These are phyloP conservation scores for Caerostris darwini DNA, from an alignment of 1,140 invertebrate genomes.

Conservation along the genomic window DNA sequence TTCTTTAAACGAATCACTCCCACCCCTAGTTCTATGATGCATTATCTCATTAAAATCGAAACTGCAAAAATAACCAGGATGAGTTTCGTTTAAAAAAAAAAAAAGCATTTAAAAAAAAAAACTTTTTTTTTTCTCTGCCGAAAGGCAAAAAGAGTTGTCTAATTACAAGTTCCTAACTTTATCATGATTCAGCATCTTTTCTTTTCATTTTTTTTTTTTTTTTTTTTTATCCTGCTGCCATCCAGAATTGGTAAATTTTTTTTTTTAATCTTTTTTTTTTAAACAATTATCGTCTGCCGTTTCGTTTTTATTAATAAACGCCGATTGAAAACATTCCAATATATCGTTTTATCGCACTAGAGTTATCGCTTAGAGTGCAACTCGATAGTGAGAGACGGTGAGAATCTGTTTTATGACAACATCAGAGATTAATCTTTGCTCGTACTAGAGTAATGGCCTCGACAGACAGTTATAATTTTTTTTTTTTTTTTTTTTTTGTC, in stretches of 20 bases:
- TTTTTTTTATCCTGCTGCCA: not conserved
- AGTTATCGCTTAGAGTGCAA: conserved; percentile 64
- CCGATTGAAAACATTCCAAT: conserved; percentile 73
- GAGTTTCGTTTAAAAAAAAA: conserved; percentile 8
- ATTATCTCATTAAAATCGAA: conserved; percentile 77
- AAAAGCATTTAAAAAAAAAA: not conserved
- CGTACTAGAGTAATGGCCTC: conserved; percentile 1
- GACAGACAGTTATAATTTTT: not conserved
- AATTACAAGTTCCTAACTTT: conserved; percentile 72
- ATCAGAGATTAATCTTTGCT: conserved; percentile 65
- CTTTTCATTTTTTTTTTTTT: not conserved
- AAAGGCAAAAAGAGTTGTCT: conserved; percentile 63
- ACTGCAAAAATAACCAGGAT: conserved; percentile 29
- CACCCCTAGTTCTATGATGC: conserved; percentile 50
- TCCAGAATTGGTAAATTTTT: not conserved
- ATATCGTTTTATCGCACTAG: conserved; percentile 53
- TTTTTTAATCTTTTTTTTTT: not conserved
- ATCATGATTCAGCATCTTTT: conserved; percentile 63
- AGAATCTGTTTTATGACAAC: conserved; percentile 59
- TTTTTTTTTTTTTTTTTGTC: too few relatives aligned
- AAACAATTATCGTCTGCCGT: not conserved
- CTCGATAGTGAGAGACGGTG: conserved; percentile 28
- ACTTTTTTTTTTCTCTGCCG: not conserved
- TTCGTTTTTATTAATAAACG: conserved; percentile 64
- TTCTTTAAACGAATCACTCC: not conserved